Conservation (phyloP, 2,888 invertebrate genomes). For the Corbicula japonica region DNA sequence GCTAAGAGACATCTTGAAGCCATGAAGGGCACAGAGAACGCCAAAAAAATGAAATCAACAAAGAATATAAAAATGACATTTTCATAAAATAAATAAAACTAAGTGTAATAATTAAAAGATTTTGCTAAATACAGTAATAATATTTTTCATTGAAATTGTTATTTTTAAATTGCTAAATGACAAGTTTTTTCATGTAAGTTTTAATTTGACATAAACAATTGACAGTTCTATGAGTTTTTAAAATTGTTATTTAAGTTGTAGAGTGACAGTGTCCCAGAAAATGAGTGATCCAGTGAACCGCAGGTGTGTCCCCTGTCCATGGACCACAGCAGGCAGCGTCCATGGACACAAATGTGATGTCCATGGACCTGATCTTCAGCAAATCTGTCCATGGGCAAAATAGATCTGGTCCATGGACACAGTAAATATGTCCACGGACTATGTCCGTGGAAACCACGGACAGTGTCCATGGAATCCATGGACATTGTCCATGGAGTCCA, state of each 20-base stretch:
- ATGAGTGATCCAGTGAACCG: conserved; percentile 4
- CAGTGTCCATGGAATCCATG: no score
- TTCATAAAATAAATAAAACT: background rate
- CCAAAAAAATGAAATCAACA: background rate
- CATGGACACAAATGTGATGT: conserved; percentile 2
- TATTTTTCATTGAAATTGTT: no score
- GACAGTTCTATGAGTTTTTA: conserved; percentile 1
- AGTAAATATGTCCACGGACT: no score
- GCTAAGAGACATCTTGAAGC: conserved; percentile 14
- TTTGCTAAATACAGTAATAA: no score
- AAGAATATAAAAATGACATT: conserved; percentile 1
- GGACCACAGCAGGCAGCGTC: conserved; percentile 4
- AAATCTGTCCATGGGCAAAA: no score
- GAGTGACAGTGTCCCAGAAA: conserved; percentile 2
- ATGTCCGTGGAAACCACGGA: no score
- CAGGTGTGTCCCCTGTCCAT: conserved; percentile 4
- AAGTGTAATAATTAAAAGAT: conserved; percentile 2
- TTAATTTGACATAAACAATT: background rate
- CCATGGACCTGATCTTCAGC: no score
- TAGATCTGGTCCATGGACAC: no score
- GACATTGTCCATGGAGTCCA: background rate
- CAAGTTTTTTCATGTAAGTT: no score
- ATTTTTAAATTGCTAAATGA: no score
- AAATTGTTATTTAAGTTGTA: conserved; percentile 6
- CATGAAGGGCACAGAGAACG: background rate